Evolutionary conservation across 2,797 vertebrate species (phyloP), one percentile per base, ranked within the genome.

Genomic region (Macrochelys suwanniensis): DNA sequence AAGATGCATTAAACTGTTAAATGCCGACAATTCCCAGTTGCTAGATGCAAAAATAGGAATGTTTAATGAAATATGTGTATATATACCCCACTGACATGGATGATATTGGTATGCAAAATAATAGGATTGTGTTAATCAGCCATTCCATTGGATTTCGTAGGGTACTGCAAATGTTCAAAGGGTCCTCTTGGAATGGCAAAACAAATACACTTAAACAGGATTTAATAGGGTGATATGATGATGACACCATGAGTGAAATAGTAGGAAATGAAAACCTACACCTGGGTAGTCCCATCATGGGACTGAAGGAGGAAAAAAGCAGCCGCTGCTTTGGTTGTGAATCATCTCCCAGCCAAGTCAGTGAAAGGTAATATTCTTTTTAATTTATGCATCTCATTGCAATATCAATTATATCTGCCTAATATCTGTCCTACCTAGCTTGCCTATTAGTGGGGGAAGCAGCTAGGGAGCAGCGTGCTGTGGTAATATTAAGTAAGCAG

Each of bases 1-100:
- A 89, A 77, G 53, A 88, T 85, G 51, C 89, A 92, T 97, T 96
- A 94, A 97, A 96, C 76, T 94, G 57, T 95, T 98, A 96, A 96
- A 97, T 71, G 79, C 19, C 91, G 87, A 84, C 53, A 96, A 97
- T 94, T 97, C 74, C 76, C 92, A 92, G n/a, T 16, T 97, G 87
- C 90, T 37, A 87, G 57, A 91, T 89, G 42, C 81, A 95, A 94
- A 96, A 95, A 96, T 37, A 95, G 96, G 97, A 97, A 94, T 94
- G 51, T 82, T 92, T 89, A 94, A 96, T 96, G 76, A 96, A n/a
- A 71, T 71, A 71, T 87, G 57, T 56, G 57, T 56, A 84, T 77
- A 95, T 93, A 84, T 86, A 96, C 71, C 74, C 47, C 65, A 71
- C 6, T 81, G 51, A 74, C 0, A 42, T 53, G 71, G 89, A 94